These are phyloP conservation scores for Myzus persicae DNA, from an alignment of 1,140 invertebrate species.

Conservation along the genomic window DNA sequence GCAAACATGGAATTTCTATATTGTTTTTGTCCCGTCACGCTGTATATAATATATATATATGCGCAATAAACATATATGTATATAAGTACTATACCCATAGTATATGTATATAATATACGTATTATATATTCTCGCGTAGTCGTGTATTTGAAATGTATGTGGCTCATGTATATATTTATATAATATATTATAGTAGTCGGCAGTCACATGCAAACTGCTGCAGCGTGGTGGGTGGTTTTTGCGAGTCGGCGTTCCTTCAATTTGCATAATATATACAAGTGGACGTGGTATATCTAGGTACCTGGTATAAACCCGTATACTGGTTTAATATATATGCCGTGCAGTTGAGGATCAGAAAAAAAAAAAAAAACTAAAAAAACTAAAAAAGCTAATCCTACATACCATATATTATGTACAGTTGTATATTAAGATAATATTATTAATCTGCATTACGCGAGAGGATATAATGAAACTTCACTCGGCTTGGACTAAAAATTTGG, in stretches of 20 bases:
- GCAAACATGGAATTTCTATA: slow-evolving; percentile 49
- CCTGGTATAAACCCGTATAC: neutral
- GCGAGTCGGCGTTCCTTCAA: neutral
- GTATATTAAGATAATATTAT: neutral
- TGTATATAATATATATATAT: neutral
- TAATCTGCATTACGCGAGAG: neutral
- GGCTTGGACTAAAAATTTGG: too few species aligned
- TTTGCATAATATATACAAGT: neutral
- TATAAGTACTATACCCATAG: neutral
- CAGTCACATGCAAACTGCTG: slow-evolving; percentile 10
- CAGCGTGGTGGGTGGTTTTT: neutral
- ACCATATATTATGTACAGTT: too few species aligned
- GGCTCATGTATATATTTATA: neutral
- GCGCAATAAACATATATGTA: neutral
- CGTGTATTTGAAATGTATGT: neutral
- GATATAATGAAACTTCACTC: too few species aligned
- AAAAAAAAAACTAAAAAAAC: neutral
- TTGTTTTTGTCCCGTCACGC: slow-evolving; percentile 33
- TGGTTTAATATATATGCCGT: neutral
- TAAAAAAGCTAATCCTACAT: neutral
- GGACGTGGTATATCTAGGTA: neutral
- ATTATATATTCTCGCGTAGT: neutral
- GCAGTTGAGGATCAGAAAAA: neutral
- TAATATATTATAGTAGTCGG: neutral
- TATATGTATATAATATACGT: neutral